Conservation (phyloP, 2,113 vertebrate genomes). For the Clinocottus analis region DNA sequence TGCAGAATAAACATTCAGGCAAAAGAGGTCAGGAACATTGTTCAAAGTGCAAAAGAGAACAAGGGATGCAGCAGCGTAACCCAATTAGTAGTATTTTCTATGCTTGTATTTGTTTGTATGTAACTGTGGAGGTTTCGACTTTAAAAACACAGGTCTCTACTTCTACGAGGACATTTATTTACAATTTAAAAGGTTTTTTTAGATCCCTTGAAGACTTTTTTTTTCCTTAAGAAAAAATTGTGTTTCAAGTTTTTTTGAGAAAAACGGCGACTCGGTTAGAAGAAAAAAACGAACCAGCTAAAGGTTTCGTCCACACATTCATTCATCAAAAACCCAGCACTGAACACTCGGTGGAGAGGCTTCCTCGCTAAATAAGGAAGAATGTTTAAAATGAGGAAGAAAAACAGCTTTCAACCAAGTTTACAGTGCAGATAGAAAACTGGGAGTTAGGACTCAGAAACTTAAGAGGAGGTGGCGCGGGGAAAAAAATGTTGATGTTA, state of each 20-base stretch:
- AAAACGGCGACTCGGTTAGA: too few relatives aligned
- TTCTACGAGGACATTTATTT: constrained; percentile 33
- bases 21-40: constrained; percentile 67
- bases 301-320: constrained; percentile 66
- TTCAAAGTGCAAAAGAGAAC: constrained; percentile 76
- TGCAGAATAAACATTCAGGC: constrained; percentile 72
- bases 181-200: constrained; percentile 48
- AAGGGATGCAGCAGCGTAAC: constrained; percentile 39
- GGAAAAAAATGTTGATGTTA: background rate
- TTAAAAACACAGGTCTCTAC: constrained; percentile 38
- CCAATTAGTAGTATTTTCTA: constrained; percentile 17
- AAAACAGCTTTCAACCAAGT: background rate
- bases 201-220: constrained; percentile 37
- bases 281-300: too few relatives aligned
- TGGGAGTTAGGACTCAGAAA: background rate
- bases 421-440: constrained; percentile 22
- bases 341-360: constrained; percentile 25
- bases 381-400: background rate
- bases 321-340: constrained; percentile 60
- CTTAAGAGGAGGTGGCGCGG: background rate
- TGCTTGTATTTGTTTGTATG: background rate
- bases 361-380: background rate
- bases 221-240: too few relatives aligned
- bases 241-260: too few relatives aligned
- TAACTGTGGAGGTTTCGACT: constrained; percentile 16